Percentiles rank a stretch among this genome's conserved stretches.
These are phyloP conservation scores for Lamproptera curius DNA, from an alignment of 2,888 invertebrate species.

Conservation along the genomic window DNA sequence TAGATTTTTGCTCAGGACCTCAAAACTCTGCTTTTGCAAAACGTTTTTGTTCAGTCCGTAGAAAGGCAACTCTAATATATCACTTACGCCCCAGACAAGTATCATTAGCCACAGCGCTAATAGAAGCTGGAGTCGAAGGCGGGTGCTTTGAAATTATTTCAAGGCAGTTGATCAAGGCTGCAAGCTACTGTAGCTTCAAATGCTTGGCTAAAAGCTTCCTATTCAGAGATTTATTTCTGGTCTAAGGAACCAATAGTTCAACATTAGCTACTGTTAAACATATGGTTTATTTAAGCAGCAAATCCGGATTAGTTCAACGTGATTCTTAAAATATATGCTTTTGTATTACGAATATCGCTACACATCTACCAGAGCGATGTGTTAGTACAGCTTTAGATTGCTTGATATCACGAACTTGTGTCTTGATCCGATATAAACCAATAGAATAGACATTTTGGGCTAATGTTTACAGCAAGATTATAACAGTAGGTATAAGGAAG, in stretches of 20 bases:
- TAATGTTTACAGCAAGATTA: background rate
- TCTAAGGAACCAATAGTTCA: background rate
- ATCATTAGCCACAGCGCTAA: constrained; percentile 12
- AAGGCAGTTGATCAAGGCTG: background rate
- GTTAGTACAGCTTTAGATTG: background rate
- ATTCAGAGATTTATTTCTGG: background rate
- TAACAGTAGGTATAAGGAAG: background rate
- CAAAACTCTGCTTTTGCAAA: constrained; percentile 15
- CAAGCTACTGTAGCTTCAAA: background rate
- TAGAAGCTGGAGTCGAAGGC: constrained; percentile 9
- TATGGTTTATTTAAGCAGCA: background rate
- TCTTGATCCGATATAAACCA: no score
- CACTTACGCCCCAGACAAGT: constrained; percentile 9
- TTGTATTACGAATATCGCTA: background rate
- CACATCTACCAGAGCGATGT: background rate
- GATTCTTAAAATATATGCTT: background rate
- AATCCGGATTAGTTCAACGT: background rate
- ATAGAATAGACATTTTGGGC: background rate
- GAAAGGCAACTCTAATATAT: background rate
- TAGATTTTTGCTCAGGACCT: constrained; percentile 12
- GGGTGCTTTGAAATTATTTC: background rate
- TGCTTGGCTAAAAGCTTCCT: background rate
- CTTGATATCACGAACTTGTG: background rate
- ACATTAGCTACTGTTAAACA: background rate
- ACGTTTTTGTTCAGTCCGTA: background rate